A percentile compares a stretch with the other conserved stretches of the same genome.
These are phyloP conservation scores for Gryon sp. DNA, from an alignment of 1,140 invertebrate genomes.

Conservation along the genomic window DNA sequence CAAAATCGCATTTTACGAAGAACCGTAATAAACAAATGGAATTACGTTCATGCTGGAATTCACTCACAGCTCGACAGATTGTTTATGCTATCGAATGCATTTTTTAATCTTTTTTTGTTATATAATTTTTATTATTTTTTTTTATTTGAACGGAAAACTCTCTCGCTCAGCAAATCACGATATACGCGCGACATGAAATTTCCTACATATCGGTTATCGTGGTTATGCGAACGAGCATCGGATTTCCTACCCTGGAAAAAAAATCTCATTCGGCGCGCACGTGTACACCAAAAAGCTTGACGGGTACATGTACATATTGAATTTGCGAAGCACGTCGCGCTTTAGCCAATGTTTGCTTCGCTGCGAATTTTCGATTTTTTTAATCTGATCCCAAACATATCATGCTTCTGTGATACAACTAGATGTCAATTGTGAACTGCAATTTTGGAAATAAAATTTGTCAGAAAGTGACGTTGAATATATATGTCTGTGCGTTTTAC, in stretches of 20 bases:
- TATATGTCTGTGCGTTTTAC: not conserved
- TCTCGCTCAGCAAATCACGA: slow-evolving; percentile 49
- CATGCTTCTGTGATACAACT: slow-evolving; percentile 22
- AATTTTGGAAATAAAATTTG: slow-evolving; percentile 45
- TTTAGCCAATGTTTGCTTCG: slow-evolving; percentile 61
- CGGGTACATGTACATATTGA: slow-evolving; percentile 52
- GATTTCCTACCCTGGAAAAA: slow-evolving; percentile 45
- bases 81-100: slow-evolving; percentile 53
- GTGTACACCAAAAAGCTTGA: slow-evolving; percentile 58
- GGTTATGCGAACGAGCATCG: slow-evolving; percentile 42
- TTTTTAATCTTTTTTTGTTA: slow-evolving; percentile 38
- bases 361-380: slow-evolving; percentile 53
- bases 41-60: slow-evolving; percentile 55
- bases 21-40: slow-evolving; percentile 58
- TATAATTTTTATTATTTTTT: slow-evolving; percentile 42
- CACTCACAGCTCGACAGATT: slow-evolving; percentile 47
- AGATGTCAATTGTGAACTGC: slow-evolving; percentile 40
- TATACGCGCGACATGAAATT: slow-evolving; percentile 58
- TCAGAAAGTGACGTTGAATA: slow-evolving; percentile 41
- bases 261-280: slow-evolving; percentile 55
- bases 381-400: slow-evolving; percentile 43
- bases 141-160: slow-evolving; percentile 34
- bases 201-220: slow-evolving; percentile 57
- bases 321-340: slow-evolving; percentile 58
- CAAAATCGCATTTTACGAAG: slow-evolving; percentile 56